phyloP scores from a whole-genome alignment of 2,113 vertebrate species.

The Anguilla rostrata region DNA sequence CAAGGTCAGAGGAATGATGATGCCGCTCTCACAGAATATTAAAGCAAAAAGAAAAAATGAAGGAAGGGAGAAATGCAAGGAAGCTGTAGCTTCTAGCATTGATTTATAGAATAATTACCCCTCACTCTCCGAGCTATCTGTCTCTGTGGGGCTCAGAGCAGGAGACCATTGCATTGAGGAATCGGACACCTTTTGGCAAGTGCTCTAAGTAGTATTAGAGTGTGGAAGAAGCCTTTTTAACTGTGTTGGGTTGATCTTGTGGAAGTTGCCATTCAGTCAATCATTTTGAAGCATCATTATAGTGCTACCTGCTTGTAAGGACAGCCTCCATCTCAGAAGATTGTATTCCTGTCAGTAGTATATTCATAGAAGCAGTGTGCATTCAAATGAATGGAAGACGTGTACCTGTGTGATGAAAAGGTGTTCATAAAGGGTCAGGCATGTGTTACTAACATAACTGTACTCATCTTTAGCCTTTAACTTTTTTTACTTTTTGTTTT shows the following conservation, averaged over 20 bases:
- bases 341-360: too few species aligned
- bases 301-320: too few species aligned
- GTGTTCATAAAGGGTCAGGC: too few species aligned
- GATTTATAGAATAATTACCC: slow-evolving; percentile 23
- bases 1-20: slow-evolving; percentile 48
- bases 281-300: too few species aligned
- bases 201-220: neutral
- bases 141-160: neutral
- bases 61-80: neutral
- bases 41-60: neutral
- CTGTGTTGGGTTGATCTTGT: neutral
- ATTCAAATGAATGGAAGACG: too few species aligned
- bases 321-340: too few species aligned
- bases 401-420: too few species aligned
- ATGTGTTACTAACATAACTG: too few species aligned
- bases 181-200: neutral
- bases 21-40: slow-evolving; percentile 1
- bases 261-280: neutral
- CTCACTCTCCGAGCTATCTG: neutral
- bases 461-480: too few species aligned
- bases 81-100: neutral
- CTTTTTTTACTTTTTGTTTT: too few species aligned
- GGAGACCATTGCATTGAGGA: neutral
- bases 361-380: too few species aligned
- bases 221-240: neutral